phyloP scores from a whole-genome alignment of 2,113 vertebrate genomes.

The Pagrus major region DNA sequence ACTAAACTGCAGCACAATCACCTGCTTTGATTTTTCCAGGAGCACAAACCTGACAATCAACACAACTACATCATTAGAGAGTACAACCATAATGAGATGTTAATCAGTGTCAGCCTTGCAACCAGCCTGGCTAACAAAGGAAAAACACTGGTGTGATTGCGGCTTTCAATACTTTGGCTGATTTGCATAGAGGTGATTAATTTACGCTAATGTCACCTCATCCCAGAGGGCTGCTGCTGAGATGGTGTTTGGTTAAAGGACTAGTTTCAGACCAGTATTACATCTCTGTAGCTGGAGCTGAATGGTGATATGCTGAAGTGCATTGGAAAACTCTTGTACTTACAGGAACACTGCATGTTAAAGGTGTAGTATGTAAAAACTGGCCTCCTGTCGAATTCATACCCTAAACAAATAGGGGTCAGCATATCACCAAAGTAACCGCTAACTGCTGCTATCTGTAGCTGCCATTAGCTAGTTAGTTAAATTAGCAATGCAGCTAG shows the following conservation, averaged over 20 bases:
- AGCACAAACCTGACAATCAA: conserved; percentile 18
- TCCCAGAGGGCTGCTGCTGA: conserved; percentile 25
- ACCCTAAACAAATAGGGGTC: no score
- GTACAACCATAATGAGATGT: conserved; percentile 29
- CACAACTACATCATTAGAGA: conserved; percentile 23
- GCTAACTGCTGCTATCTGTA: no score
- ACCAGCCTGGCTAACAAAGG: conserved; percentile 40
- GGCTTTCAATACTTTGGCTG: conserved; percentile 28
- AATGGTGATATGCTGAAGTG: neutral
- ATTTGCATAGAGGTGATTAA: conserved; percentile 66
- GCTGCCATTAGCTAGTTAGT: no score
- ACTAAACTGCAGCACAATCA: neutral
- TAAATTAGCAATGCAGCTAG: no score
- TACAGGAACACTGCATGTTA: neutral
- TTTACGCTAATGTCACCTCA: conserved; percentile 31
- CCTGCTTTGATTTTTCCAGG: conserved; percentile 3
- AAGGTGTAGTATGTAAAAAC: no score
- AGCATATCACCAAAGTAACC: no score
- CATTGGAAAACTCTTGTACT: neutral
- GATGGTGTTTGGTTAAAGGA: conserved; percentile 14
- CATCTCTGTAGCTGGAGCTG: neutral
- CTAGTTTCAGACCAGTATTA: neutral
- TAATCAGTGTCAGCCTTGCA: conserved; percentile 34
- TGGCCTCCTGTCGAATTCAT: no score
- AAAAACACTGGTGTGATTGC: conserved; percentile 44